Conservation (phyloP, 1,140 invertebrate genomes). For the Yoshiicerus persimilis region DNA sequence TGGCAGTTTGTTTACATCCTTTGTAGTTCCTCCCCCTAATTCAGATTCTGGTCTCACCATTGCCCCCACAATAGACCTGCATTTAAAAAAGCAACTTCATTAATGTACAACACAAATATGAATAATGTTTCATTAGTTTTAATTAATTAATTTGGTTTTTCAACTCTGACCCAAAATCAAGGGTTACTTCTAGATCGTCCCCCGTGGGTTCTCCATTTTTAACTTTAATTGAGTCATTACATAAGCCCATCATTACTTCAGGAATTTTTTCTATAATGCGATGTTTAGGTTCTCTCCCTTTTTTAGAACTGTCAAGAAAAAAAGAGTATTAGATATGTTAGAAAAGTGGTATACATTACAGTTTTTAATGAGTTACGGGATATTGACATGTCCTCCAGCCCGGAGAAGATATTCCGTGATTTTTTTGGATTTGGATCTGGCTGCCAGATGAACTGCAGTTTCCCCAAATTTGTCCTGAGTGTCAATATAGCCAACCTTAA, state of each 20-base stretch:
- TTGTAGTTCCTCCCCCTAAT: background rate
- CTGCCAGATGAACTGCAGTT: constrained; percentile 27
- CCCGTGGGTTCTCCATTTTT: background rate
- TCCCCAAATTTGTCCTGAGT: constrained; percentile 33
- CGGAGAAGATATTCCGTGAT: constrained; percentile 12
- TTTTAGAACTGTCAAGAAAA: background rate
- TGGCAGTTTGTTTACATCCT: background rate
- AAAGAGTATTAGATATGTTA: too few species aligned
- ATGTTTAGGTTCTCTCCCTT: constrained; percentile 28
- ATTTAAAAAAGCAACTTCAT: background rate
- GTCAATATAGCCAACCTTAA: background rate
- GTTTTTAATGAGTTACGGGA: background rate
- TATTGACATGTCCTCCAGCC: constrained; percentile 24
- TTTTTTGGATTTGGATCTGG: constrained; percentile 12
- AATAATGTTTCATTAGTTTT: background rate
- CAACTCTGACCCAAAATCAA: constrained; percentile 17
- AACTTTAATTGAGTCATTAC: background rate
- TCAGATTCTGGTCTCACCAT: background rate
- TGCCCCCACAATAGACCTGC: constrained; percentile 25
- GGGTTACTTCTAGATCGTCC: background rate
- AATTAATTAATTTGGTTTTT: background rate
- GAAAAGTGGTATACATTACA: background rate
- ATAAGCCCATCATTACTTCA: constrained; percentile 25
- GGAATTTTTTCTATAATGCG: constrained; percentile 35
- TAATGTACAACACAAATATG: too few species aligned